Percentiles rank a stretch among this genome's conserved stretches.
Conservation (phyloP, 2,113 vertebrate genomes). For the Regulus satrapa region DNA sequence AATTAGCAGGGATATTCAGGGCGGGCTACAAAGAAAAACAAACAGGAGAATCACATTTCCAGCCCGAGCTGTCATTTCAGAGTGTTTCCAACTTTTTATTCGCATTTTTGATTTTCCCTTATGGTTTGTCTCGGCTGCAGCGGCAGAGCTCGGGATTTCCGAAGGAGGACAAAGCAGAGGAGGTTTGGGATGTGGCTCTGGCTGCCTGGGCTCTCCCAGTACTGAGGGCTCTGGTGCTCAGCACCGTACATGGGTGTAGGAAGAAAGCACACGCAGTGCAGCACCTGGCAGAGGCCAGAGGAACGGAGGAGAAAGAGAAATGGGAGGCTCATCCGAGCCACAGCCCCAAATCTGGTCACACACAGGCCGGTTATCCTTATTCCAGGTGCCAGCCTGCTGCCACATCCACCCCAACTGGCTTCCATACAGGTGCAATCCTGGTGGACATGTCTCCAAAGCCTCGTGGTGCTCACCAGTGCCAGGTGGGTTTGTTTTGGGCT, state of each 20-base stretch:
- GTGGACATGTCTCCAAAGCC: background rate
- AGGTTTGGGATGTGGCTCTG: background rate
- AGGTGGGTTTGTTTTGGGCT: accelerated
- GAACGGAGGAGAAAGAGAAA: background rate
- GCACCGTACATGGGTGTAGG: accelerated
- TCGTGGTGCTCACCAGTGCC: background rate
- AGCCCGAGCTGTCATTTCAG: background rate
- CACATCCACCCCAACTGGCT: background rate
- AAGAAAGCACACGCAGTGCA: background rate
- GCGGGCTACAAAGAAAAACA: slow-evolving; percentile 50
- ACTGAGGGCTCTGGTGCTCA: accelerated
- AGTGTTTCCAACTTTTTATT: slow-evolving; percentile 23
- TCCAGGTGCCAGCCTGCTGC: background rate
- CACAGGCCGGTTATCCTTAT: accelerated
- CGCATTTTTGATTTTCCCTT: background rate
- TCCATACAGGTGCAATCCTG: background rate
- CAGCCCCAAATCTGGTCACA: background rate
- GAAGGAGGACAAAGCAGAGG: slow-evolving; percentile 6
- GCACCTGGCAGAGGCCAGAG: background rate
- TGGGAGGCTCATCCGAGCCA: background rate
- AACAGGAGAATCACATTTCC: background rate
- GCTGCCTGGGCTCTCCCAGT: background rate
- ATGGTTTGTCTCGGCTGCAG: background rate
- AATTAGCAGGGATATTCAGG: slow-evolving; percentile 52
- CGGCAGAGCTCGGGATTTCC: background rate